These are phyloP conservation scores for Mastomys coucha DNA, from an alignment of 2,113 vertebrate species.

Conservation along the genomic window DNA sequence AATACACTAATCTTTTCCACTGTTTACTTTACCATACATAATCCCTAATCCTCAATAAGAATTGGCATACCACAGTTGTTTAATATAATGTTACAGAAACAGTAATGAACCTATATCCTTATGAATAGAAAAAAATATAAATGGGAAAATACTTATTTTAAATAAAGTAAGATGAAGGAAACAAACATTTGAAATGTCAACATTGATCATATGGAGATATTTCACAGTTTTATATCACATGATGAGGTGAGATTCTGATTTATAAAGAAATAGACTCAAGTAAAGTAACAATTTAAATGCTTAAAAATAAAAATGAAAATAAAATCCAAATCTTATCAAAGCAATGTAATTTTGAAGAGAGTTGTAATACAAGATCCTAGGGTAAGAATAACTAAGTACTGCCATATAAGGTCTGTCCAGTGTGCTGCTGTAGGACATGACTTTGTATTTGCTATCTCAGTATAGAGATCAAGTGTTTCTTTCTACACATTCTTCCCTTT, in stretches of 20 bases:
- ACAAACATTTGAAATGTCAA: not conserved
- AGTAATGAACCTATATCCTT: not conserved
- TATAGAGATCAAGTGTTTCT: not conserved
- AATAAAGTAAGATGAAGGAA: not conserved
- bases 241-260: not conserved
- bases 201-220: not conserved
- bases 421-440: not conserved
- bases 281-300: not conserved
- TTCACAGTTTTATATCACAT: not conserved
- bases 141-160: not conserved
- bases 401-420: slow-evolving; percentile 55
- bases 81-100: not conserved
- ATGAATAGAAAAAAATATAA: not conserved
- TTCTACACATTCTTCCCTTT: not conserved
- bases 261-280: not conserved
- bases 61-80: not conserved
- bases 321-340: slow-evolving; percentile 58
- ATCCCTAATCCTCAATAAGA: not conserved
- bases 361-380: slow-evolving; percentile 60
- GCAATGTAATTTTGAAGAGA: slow-evolving; percentile 51
- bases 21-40: not conserved
- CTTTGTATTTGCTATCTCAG: not conserved
- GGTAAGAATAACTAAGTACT: slow-evolving; percentile 69
- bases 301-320: not conserved
- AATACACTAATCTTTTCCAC: not conserved